Evolutionary conservation across 1,140 invertebrate species (phyloP).

Genomic region (Drosophila baimaii): DNA sequence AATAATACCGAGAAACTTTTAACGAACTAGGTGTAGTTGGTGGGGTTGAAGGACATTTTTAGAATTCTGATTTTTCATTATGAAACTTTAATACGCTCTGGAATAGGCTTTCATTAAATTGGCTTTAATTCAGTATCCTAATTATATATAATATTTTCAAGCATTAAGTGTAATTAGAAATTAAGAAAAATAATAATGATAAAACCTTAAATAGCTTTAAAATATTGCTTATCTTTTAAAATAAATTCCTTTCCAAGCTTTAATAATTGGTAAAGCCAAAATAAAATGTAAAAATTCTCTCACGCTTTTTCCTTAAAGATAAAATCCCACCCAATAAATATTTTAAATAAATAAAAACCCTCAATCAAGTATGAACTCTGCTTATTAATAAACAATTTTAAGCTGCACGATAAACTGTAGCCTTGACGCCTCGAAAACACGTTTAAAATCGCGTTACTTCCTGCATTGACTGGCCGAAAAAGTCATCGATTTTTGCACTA

Average conservation of each 20-base stretch:
- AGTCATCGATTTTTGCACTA: slow-evolving; percentile 24
- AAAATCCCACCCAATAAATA: not conserved
- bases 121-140: not conserved
- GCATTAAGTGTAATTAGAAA: no score
- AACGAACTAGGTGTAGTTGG: not conserved
- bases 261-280: no score
- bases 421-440: not conserved
- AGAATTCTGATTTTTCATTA: not conserved
- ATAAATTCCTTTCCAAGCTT: no score
- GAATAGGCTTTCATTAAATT: not conserved
- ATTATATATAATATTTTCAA: not conserved
- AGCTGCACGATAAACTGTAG: not conserved
- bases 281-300: no score
- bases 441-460: slow-evolving; percentile 4
- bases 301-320: no score
- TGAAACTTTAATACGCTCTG: not conserved
- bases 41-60: no score
- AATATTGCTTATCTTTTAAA: no score
- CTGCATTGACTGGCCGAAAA: not conserved
- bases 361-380: not conserved
- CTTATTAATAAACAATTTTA: slow-evolving; percentile 10
- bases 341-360: not conserved
- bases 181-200: not conserved
- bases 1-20: not conserved
- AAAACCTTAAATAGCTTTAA: no score